These are phyloP conservation scores for Heliconius sara DNA, from an alignment of 2,888 invertebrate species.

Conservation along the genomic window DNA sequence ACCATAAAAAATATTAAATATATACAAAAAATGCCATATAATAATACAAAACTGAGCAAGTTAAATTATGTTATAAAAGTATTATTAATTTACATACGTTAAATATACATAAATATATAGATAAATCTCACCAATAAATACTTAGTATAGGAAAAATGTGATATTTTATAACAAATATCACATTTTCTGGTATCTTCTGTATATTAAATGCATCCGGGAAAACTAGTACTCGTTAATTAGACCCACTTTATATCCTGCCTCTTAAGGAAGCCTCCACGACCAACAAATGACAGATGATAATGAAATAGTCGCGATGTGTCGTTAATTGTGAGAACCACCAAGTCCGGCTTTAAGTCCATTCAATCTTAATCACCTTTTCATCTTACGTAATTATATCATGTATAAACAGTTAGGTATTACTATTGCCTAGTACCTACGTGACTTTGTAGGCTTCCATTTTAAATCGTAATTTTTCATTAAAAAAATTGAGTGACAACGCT, in stretches of 20 bases:
- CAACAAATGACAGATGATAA: conserved; percentile 34
- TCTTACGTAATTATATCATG: conserved; percentile 75
- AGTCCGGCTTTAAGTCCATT: conserved; percentile 77
- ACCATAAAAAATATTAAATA: background rate
- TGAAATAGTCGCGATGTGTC: conserved; percentile 36
- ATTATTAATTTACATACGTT: too few relatives aligned
- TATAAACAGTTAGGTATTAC: conserved; percentile 53
- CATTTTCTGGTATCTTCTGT: conserved; percentile 23
- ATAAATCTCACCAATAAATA: background rate
- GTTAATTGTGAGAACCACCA: conserved; percentile 75
- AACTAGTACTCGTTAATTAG: conserved; percentile 57
- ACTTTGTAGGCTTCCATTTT: background rate
- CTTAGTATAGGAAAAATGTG: background rate
- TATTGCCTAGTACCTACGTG: background rate
- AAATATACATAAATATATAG: background rate
- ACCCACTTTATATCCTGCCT: conserved; percentile 62
- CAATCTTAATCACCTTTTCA: conserved; percentile 78
- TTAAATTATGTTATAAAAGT: background rate
- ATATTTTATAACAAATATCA: conserved; percentile 12
- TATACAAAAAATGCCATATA: too few relatives aligned
- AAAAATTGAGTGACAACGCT: too few relatives aligned
- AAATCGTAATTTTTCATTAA: background rate
- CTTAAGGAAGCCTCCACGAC: conserved; percentile 61
- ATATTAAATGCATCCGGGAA: conserved; percentile 56
- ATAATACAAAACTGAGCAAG: background rate